phyloP scores from a whole-genome alignment of 2,113 vertebrate species.

The Orthonyx spaldingii region DNA sequence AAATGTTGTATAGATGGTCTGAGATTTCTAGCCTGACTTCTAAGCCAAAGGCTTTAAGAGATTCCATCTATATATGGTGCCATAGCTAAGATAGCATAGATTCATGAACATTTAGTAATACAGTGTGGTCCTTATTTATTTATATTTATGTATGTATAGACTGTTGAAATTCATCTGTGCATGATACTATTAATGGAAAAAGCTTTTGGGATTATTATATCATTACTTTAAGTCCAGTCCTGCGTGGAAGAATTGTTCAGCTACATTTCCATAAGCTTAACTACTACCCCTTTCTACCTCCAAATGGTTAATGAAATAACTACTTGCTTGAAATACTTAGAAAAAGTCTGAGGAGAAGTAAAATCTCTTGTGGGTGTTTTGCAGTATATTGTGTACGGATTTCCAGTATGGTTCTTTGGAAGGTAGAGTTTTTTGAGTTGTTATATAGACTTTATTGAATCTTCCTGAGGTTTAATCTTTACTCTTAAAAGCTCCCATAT shows the following conservation, averaged over 20 bases:
- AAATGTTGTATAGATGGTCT: neutral
- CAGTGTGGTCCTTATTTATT: neutral
- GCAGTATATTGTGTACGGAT: neutral
- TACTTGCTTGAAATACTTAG: neutral
- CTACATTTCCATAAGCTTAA: neutral
- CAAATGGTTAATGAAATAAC: neutral
- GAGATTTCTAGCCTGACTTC: neutral
- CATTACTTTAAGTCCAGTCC: neutral
- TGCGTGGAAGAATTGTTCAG: neutral
- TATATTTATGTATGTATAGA: neutral
- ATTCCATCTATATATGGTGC: neutral
- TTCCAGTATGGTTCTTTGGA: neutral
- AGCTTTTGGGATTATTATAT: neutral
- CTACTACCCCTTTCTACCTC: neutral
- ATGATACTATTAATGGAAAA: neutral
- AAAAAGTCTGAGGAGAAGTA: neutral
- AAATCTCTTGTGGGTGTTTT: neutral
- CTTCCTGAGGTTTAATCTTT: neutral
- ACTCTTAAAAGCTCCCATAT: neutral
- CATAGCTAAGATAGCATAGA: neutral
- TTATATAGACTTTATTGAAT: neutral
- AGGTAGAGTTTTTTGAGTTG: neutral
- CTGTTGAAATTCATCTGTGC: neutral
- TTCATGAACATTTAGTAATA: neutral
- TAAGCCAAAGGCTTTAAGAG: neutral